phyloP scores from a whole-genome alignment of 1,140 invertebrate genomes.

The Macrosteles quadrilineatus region DNA sequence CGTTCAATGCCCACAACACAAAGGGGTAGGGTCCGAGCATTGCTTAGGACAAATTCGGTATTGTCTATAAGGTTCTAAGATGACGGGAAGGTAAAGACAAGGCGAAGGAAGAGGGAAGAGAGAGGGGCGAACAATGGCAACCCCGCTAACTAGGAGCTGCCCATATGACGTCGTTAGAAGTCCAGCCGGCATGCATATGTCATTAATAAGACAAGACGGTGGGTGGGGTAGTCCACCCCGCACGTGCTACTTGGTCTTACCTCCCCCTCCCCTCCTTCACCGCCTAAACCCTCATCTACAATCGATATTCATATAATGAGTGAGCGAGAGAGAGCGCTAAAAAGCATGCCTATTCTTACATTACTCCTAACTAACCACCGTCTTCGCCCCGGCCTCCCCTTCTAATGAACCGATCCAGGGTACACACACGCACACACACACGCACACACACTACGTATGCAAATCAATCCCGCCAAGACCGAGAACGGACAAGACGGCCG shows the following conservation, averaged over 20 bases:
- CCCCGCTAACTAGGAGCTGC: slow-evolving; percentile 4
- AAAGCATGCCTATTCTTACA: slow-evolving; percentile 33
- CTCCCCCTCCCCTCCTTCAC: slow-evolving; percentile 3
- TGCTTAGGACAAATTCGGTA: slow-evolving; percentile 10
- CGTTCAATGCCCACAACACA: no score
- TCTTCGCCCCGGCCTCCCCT: slow-evolving; percentile 24
- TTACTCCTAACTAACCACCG: slow-evolving; percentile 31
- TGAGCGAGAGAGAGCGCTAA: slow-evolving; percentile 32
- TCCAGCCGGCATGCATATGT: slow-evolving; percentile 34
- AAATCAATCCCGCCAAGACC: slow-evolving; percentile 18
- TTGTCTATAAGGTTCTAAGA: slow-evolving; percentile 22
- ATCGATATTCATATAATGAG: slow-evolving; percentile 38
- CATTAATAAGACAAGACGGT: slow-evolving; percentile 36
- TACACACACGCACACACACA: slow-evolving; percentile 17
- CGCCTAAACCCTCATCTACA: slow-evolving; percentile 31
- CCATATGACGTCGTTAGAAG: slow-evolving; percentile 31
- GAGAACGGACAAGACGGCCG: slow-evolving; percentile 3
- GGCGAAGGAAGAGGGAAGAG: background rate
- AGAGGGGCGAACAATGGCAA: slow-evolving; percentile 11
- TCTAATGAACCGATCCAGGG: slow-evolving; percentile 30
- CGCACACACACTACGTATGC: slow-evolving; percentile 16
- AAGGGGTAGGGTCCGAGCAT: background rate
- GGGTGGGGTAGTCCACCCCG: slow-evolving; percentile 21
- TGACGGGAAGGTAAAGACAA: slow-evolving; percentile 25
- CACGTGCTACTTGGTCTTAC: slow-evolving; percentile 35